Base-by-base conservation (phyloP, 2,888 invertebrate genomes). In the Argyra leucocephala region DNA sequence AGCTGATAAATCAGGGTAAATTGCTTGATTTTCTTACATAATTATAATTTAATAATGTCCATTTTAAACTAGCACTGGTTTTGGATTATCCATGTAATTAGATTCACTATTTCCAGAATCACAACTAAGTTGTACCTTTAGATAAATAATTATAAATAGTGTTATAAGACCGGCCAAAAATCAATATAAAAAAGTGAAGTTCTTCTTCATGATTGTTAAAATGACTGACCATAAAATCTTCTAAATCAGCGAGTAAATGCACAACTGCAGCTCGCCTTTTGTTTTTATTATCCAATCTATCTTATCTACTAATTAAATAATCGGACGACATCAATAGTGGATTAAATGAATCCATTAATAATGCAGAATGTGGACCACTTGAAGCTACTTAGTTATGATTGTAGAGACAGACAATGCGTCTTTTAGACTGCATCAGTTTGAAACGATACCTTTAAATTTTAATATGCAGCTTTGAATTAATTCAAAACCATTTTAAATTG, bases 271-370 rank as follows among this genome's bases (percentile, higher is more conserved):
- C 92, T 74, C 95, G 88, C 71, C 96, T 85, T 80, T 94, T 93
- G 80, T 98, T 97, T 81, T 98, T 97, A 74, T 89, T 88, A 74
- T 93, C 93, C 81, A 96, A 96, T 75, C 93, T 91, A 79, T 92
- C 91, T 69, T 85, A 83, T 4, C 82, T 76, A 62, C 83, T 81
- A 70, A 79, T 78, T 1, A 79, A 76, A 23, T 73, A 71, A 70
- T 79, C 78, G 63, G 73, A 73, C 22, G 74, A 71, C 3, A 77
- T 75, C 63, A 76, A 71, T 3, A 77, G 76, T 64, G 77, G 76
- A 76, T 76, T 79, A 68, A 78, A 78, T 65, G 79, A 74, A 68
- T 80, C 79, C 75, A 80, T 80, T 23, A 80, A 70, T 48, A 80
- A 71, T 65, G 80, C 78, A 71, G 80, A 80, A 78, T 80, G 80